These are phyloP conservation scores for Agriopis aurantiaria DNA, from an alignment of 2,888 invertebrate species.

Conservation along the genomic window DNA sequence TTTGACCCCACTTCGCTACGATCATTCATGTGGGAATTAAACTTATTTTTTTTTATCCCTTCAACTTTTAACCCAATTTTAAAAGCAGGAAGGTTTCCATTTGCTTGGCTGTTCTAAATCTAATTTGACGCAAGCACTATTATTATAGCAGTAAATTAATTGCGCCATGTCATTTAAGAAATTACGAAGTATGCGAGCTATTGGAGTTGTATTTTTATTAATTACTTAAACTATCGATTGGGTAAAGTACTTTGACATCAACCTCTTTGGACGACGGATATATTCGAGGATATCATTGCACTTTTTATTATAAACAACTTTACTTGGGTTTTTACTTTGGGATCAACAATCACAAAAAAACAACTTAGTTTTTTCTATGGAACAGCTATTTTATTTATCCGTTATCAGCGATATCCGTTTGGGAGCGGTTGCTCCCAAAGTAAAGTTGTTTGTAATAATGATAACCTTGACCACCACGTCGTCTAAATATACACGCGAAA, in stretches of 20 bases:
- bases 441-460: too few relatives aligned
- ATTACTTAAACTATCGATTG: slow-evolving; percentile 26
- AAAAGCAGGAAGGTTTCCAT: slow-evolving; percentile 54
- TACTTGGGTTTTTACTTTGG: too few relatives aligned
- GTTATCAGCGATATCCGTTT: too few relatives aligned
- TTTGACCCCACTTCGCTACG: slow-evolving; percentile 82
- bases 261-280: too few relatives aligned
- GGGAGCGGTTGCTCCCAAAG: too few relatives aligned
- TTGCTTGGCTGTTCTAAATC: slow-evolving; percentile 49
- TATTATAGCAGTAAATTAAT: slow-evolving; percentile 71
- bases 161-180: slow-evolving; percentile 54
- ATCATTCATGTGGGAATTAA: slow-evolving; percentile 83
- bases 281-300: too few relatives aligned
- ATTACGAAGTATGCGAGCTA: slow-evolving; percentile 58
- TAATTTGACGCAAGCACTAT: slow-evolving; percentile 65
- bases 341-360: too few relatives aligned
- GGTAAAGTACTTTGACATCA: not conserved
- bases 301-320: too few relatives aligned
- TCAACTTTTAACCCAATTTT: slow-evolving; percentile 66
- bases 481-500: too few relatives aligned
- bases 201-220: slow-evolving; percentile 44
- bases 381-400: too few relatives aligned
- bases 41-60: slow-evolving; percentile 59
- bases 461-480: too few relatives aligned
- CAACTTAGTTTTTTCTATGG: too few relatives aligned